Conservation (phyloP, 2,888 invertebrate genomes). For the Hedya salicella region DNA sequence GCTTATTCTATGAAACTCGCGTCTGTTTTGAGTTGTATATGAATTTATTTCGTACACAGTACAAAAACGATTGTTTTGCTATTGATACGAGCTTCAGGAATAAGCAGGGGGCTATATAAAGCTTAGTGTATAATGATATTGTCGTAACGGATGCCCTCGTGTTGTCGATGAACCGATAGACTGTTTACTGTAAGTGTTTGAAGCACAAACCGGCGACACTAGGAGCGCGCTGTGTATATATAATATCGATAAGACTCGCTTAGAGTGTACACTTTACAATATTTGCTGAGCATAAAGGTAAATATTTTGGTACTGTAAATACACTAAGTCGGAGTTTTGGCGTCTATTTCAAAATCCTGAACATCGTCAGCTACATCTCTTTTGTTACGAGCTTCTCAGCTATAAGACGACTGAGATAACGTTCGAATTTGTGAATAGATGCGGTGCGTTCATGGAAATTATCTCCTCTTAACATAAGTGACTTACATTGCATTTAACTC, state of each 20-base stretch:
- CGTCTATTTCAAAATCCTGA: conserved; percentile 10
- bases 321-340: conserved; percentile 1
- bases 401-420: neutral
- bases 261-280: conserved; percentile 13
- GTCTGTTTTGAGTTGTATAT: conserved; percentile 3
- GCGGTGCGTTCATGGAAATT: conserved; percentile 19
- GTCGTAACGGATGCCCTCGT: conserved; percentile 52
- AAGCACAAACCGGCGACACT: conserved; percentile 57
- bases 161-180: conserved; percentile 62
- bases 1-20: conserved; percentile 7
- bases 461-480: conserved; percentile 50
- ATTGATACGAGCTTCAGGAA: neutral
- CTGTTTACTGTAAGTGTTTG: conserved; percentile 63
- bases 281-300: neutral
- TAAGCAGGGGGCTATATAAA: conserved; percentile 27
- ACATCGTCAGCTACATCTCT: neutral
- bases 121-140: conserved; percentile 49
- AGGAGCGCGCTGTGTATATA: conserved; percentile 32
- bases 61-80: neutral
- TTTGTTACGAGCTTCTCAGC: neutral
- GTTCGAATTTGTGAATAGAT: conserved; percentile 6
- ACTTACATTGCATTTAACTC: conserved; percentile 73
- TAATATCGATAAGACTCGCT: neutral
- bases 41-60: conserved; percentile 6
- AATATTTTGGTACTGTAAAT: conserved; percentile 2